Percentiles rank a stretch among this genome's conserved stretches.
Conservation (phyloP, 2,888 invertebrate genomes). For the Mechanitis messenoides region DNA sequence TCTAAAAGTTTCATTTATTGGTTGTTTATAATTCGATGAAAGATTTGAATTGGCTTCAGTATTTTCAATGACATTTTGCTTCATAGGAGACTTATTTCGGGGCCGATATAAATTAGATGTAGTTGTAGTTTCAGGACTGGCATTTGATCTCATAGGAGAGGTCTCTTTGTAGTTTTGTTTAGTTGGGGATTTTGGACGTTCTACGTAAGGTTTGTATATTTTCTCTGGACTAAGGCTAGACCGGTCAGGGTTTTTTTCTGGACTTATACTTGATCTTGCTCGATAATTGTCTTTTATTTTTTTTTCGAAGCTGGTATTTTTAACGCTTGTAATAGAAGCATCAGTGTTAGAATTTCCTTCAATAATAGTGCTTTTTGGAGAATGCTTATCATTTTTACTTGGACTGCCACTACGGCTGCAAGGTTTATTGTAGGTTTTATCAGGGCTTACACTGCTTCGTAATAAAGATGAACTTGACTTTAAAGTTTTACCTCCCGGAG, state of each 20-base stretch:
- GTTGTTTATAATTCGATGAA: slow-evolving; percentile 6
- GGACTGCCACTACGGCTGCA: slow-evolving; percentile 58
- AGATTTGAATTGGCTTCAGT: background rate
- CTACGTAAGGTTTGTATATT: slow-evolving; percentile 27
- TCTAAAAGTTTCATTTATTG: slow-evolving; percentile 8
- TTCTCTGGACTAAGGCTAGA: slow-evolving; percentile 40
- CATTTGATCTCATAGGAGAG: slow-evolving; percentile 31
- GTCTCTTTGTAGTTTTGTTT: slow-evolving; percentile 25
- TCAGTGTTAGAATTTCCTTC: slow-evolving; percentile 50
- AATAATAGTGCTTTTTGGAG: slow-evolving; percentile 49
- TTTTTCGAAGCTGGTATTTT: slow-evolving; percentile 50
- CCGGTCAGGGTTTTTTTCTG: slow-evolving; percentile 48
- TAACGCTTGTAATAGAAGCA: slow-evolving; percentile 46
- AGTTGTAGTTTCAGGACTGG: slow-evolving; percentile 41
- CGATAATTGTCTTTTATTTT: slow-evolving; percentile 40
- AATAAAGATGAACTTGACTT: slow-evolving; percentile 73
- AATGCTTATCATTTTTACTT: slow-evolving; percentile 47
- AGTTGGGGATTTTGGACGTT: slow-evolving; percentile 28
- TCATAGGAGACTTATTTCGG: slow-evolving; percentile 12
- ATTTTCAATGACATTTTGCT: slow-evolving; percentile 1
- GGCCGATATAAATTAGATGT: slow-evolving; percentile 16
- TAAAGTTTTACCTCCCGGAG: slow-evolving; percentile 72
- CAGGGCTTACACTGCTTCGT: slow-evolving; percentile 73
- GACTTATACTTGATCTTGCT: slow-evolving; percentile 48
- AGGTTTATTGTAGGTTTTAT: slow-evolving; percentile 55